Percentiles rank a stretch among this genome's conserved stretches.
These are phyloP conservation scores for Tursiops truncatus DNA, from an alignment of 2,113 vertebrate genomes.

Conservation along the genomic window DNA sequence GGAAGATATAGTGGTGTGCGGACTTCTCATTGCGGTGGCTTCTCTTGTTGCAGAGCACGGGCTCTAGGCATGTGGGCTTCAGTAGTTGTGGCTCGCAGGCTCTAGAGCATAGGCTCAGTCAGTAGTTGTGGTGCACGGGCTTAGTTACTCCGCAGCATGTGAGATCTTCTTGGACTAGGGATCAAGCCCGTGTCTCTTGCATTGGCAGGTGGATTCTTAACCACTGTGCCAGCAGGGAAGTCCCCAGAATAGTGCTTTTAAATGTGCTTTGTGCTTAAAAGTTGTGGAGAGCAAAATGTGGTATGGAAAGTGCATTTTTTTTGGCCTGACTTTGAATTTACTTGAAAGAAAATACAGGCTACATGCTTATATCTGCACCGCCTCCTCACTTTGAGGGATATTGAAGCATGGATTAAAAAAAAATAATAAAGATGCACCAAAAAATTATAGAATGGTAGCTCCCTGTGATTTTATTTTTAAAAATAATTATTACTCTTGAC, in stretches of 20 bases:
- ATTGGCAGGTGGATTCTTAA: too few species aligned
- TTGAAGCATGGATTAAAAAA: constrained; percentile 20
- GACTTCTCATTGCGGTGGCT: too few species aligned
- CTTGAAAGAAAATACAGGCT: constrained; percentile 32
- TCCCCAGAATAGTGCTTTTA: background rate
- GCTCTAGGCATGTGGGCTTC: too few species aligned
- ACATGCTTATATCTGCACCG: background rate
- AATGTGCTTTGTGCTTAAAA: background rate
- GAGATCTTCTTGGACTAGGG: too few species aligned
- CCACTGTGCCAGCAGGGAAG: too few species aligned
- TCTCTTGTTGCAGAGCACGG: too few species aligned
- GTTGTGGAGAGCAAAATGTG: background rate
- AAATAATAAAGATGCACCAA: constrained; percentile 1
- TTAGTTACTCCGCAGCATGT: too few species aligned
- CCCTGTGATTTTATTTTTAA: constrained; percentile 52
- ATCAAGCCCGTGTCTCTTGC: too few species aligned
- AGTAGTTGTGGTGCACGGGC: too few species aligned
- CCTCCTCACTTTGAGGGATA: background rate
- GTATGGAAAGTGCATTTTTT: background rate
- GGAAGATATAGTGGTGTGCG: background rate
- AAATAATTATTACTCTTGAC: constrained; percentile 56
- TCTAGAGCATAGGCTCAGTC: too few species aligned
- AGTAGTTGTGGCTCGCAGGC: too few species aligned
- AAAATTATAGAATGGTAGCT: background rate
- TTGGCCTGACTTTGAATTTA: constrained; percentile 5